These are phyloP conservation scores for Halocynthia aurantium DNA, from an alignment of 23 tunicate species.

Conservation along the genomic window DNA sequence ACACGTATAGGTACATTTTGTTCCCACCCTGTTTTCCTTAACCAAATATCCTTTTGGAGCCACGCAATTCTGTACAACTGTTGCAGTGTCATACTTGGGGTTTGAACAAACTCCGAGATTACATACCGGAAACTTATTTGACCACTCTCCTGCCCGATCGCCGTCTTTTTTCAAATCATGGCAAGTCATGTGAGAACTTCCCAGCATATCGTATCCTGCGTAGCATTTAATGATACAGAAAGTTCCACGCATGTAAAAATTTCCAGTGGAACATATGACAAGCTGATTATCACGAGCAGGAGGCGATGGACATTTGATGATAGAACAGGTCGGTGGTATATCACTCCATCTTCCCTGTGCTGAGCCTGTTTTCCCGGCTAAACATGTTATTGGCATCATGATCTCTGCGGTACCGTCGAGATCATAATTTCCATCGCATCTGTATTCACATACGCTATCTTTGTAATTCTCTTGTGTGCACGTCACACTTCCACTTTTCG, in stretches of 20 bases:
- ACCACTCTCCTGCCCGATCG: slow-evolving; percentile 9
- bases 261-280: slow-evolving; percentile 1
- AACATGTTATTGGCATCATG: background rate
- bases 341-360: slow-evolving; percentile 6
- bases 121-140: slow-evolving; percentile 4
- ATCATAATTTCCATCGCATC: slow-evolving; percentile 11
- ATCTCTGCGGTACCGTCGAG: slow-evolving; percentile 6
- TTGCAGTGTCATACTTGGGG: slow-evolving; percentile 14
- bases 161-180: slow-evolving; percentile 9
- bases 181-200: slow-evolving; percentile 12
- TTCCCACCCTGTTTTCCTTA: slow-evolving; percentile 21
- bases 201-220: slow-evolving; percentile 16
- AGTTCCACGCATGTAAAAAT: slow-evolving; percentile 6
- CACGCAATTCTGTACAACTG: slow-evolving; percentile 11
- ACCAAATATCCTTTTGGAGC: slow-evolving; percentile 11
- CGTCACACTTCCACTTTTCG: slow-evolving; percentile 13
- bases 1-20: slow-evolving; percentile 5
- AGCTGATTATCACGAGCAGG: slow-evolving; percentile 3
- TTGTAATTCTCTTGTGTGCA: slow-evolving; percentile 31
- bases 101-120: slow-evolving; percentile 4
- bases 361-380: slow-evolving; percentile 8
- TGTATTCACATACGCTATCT: slow-evolving; percentile 31
- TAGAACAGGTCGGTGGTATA: background rate
- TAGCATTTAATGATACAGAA: slow-evolving; percentile 14
- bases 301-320: background rate